These are phyloP conservation scores for Hoplodrina ambigua DNA, from an alignment of 2,888 invertebrate species.

Conservation along the genomic window DNA sequence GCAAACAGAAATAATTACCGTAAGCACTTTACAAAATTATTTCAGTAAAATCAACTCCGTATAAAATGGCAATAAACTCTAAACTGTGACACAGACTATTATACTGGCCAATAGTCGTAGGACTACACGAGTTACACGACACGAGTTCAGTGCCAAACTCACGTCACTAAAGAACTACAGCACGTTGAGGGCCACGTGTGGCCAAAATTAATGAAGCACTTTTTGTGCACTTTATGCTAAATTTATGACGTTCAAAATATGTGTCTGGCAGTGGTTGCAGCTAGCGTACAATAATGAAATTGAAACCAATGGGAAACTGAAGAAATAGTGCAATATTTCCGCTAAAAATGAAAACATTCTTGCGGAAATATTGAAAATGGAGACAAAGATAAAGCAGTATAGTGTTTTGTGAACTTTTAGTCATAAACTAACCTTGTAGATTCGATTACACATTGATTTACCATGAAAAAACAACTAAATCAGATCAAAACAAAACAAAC, in stretches of 20 bases:
- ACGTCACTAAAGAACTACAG: slow-evolving; percentile 24
- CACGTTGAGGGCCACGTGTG: slow-evolving; percentile 46
- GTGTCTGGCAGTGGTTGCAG: background rate
- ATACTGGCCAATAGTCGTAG: slow-evolving; percentile 36
- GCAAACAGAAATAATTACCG: slow-evolving; percentile 39
- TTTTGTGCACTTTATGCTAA: slow-evolving; percentile 30
- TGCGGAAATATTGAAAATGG: slow-evolving; percentile 8
- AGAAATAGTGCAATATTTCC: background rate
- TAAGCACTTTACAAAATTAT: slow-evolving; percentile 33
- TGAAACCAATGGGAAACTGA: background rate
- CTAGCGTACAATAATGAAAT: background rate
- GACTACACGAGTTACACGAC: slow-evolving; percentile 26
- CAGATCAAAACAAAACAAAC: slow-evolving; percentile 22
- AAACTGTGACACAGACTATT: slow-evolving; percentile 30
- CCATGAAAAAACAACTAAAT: slow-evolving; percentile 4
- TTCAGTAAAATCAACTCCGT: slow-evolving; percentile 25
- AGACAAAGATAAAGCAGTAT: background rate
- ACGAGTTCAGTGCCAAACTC: slow-evolving; percentile 43
- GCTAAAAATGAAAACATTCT: too few relatives aligned
- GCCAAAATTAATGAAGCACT: slow-evolving; percentile 28
- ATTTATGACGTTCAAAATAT: slow-evolving; percentile 17
- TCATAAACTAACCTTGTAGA: background rate
- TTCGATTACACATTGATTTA: background rate
- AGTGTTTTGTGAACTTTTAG: background rate
- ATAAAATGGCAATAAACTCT: slow-evolving; percentile 32